Evolutionary conservation across 2,888 invertebrate species (phyloP).

Genomic region (Callyntrura sp.): DNA sequence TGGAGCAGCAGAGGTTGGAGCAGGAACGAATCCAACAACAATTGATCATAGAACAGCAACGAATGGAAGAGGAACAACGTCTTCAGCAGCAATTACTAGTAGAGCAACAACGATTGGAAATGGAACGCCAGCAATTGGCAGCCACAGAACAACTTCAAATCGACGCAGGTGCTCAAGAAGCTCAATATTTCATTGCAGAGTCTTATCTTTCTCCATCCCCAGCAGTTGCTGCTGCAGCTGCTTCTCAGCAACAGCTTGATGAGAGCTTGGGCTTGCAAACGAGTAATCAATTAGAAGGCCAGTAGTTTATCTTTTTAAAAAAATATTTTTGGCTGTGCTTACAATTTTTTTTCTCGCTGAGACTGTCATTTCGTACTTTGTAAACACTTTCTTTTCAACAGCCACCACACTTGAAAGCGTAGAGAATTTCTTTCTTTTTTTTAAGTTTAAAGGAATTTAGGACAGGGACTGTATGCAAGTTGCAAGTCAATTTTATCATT

Average conservation of each 20-base stretch:
- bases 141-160: constrained; percentile 56
- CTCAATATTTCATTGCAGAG: constrained; percentile 68
- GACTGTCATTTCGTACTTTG: background rate
- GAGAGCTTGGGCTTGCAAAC: constrained; percentile 77
- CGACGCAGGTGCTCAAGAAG: constrained; percentile 69
- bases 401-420: constrained; percentile 34
- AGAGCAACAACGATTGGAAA: constrained; percentile 68
- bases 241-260: constrained; percentile 74
- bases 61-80: constrained; percentile 43
- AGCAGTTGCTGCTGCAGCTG: constrained; percentile 70
- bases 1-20: constrained; percentile 44
- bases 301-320: constrained; percentile 72
- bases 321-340: constrained; percentile 59
- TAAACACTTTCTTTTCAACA: constrained; percentile 47
- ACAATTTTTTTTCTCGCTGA: constrained; percentile 12
- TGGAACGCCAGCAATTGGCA: constrained; percentile 57
- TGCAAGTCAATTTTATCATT: background rate
- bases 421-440: constrained; percentile 39
- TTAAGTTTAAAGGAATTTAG: constrained; percentile 25
- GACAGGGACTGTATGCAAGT: background rate
- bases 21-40: constrained; percentile 66
- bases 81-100: constrained; percentile 58
- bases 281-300: constrained; percentile 83
- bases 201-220: constrained; percentile 67
- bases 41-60: constrained; percentile 60